These are phyloP conservation scores for Phaedon cochleariae DNA, from an alignment of 2,888 invertebrate species.

Conservation along the genomic window DNA sequence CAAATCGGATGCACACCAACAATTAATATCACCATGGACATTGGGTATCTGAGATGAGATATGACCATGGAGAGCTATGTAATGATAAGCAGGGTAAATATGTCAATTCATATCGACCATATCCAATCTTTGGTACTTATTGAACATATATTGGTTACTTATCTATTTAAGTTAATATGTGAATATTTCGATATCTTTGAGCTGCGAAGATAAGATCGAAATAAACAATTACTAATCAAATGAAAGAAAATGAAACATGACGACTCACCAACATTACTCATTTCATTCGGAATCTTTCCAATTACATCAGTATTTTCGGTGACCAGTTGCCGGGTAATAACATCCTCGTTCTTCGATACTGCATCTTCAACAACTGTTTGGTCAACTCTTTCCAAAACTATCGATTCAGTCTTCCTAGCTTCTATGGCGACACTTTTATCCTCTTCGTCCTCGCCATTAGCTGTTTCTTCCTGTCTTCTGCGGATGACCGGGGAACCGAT, in stretches of 20 bases:
- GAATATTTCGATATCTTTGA: background rate
- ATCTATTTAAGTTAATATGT: too few species aligned
- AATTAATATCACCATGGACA: too few species aligned
- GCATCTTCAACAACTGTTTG: background rate
- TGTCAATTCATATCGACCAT: too few species aligned
- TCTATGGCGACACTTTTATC: background rate
- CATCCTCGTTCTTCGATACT: background rate
- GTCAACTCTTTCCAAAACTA: background rate
- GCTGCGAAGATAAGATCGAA: background rate
- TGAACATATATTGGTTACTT: too few species aligned
- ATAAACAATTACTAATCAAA: background rate
- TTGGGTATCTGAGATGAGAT: too few species aligned
- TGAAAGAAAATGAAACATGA: background rate
- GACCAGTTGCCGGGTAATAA: background rate
- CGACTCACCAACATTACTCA: background rate
- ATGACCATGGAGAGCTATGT: too few species aligned
- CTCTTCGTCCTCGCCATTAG: conserved; percentile 7
- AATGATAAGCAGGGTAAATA: too few species aligned
- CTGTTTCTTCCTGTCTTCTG: conserved; percentile 72
- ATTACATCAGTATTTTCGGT: background rate
- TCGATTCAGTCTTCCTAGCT: background rate
- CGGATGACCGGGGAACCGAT: conserved; percentile 77
- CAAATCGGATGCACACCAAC: too few species aligned
- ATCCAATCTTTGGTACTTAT: too few species aligned
- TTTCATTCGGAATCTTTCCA: background rate